Percentiles rank a stretch among this genome's conserved stretches.
These are phyloP conservation scores for Peromyscus polionotus DNA, from an alignment of 2,113 vertebrate genomes.

Conservation along the genomic window DNA sequence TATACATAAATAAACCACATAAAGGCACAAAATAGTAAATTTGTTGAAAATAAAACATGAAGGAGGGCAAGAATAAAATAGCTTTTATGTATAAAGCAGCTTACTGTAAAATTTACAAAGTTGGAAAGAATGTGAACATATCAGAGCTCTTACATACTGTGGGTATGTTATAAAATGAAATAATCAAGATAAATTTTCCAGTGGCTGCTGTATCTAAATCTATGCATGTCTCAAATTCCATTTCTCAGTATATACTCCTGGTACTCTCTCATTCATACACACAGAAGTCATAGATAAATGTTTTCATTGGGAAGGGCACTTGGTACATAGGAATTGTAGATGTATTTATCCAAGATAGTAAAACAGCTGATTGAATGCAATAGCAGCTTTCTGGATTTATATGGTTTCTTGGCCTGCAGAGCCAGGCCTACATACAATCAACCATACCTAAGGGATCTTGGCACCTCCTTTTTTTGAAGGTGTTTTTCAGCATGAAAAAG, in stretches of 20 bases:
- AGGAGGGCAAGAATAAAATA: neutral
- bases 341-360: neutral
- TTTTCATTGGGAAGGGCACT: neutral
- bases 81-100: no score
- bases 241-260: neutral
- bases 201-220: neutral
- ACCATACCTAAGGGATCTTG: neutral
- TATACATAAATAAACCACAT: neutral
- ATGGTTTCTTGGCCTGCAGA: neutral
- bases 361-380: neutral
- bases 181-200: neutral
- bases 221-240: neutral
- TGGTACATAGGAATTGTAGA: neutral
- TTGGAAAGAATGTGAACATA: neutral
- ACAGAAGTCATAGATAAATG: neutral
- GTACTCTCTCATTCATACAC: neutral
- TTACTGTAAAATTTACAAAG: neutral
- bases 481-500: neutral
- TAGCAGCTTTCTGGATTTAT: neutral
- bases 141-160: neutral
- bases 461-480: neutral
- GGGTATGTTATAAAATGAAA: neutral
- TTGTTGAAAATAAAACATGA: neutral
- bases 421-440: neutral
- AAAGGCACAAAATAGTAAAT: neutral